Base-by-base conservation (phyloP, 1,140 invertebrate species). In the Bombus superbus region DNA sequence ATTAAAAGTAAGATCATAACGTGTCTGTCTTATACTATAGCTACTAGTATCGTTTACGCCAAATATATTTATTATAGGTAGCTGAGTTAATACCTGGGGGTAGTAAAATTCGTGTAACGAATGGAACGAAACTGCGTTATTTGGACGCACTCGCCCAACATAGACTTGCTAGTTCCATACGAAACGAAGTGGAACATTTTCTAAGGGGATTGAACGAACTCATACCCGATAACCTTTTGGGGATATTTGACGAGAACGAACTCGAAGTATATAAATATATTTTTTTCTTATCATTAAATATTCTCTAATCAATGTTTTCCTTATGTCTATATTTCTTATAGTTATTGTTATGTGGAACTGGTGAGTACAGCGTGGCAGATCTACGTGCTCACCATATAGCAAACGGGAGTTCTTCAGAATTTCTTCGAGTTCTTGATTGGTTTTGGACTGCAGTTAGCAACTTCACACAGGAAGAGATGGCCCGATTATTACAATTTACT, bases 181-280 rank as follows among this genome's bases (percentile, higher is more conserved):
- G 97, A 84, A 96, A 97, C 75, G 98, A 99, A 96, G 96, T 98
- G 25, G 98, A 98, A 92, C 96, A 97, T 85, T 99, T 99, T 95
- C 96, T 99, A 28, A 97, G 97, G 91, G 98, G 98, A 6, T 96
- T 99, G 32, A 98, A 98, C 94, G 97, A 98, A 93, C 96, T 99
- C 42, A 98, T 99, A 90, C 98, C 98, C 3, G 98, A 98, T 94
- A 98, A 98, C 95, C 96, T 99, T 87, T 96, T 99, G 76, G 98
- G 98, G 93, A 99, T 99, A 93, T 99, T 99, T 95, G 98, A 99
- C 95, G 98, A 99, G 95, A 99, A 99, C 95, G 98, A 99, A 95
- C 95, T 99, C 32, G 98, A 99, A 97, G 98, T 98, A 94, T 62
- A 18, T 9, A 44, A 68, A 62, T 40, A n/a, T 40, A 53, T 53